Evolutionary conservation across 2,888 invertebrate species (phyloP).

Genomic region (Isoperla grammatica): DNA sequence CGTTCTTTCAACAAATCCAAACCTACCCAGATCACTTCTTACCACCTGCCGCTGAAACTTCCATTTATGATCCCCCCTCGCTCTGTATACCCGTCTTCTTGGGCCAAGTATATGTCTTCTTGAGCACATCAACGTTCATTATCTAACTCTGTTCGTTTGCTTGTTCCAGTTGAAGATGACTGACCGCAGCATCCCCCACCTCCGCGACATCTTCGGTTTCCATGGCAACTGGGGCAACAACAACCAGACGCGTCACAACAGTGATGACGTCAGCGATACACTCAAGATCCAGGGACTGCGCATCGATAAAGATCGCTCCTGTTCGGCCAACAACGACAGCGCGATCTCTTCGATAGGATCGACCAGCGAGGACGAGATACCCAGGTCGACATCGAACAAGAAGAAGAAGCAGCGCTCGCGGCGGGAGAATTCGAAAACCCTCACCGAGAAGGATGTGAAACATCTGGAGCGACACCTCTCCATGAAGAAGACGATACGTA

Average conservation of each 20-base stretch:
- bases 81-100: too few relatives aligned
- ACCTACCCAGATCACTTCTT: too few relatives aligned
- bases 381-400: conserved; percentile 33
- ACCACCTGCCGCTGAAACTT: too few relatives aligned
- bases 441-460: conserved; percentile 55
- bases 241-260: conserved; percentile 1
- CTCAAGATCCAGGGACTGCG: conserved; percentile 21
- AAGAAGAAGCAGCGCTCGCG: conserved; percentile 56
- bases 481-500: conserved; percentile 81
- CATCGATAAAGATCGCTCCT: too few relatives aligned
- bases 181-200: conserved; percentile 69
- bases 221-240: conserved; percentile 19
- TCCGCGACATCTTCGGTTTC: conserved; percentile 67
- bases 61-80: too few relatives aligned
- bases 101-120: too few relatives aligned
- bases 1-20: too few relatives aligned
- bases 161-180: too few relatives aligned
- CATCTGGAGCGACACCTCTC: conserved; percentile 75
- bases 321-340: conserved; percentile 37
- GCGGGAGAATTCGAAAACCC: conserved; percentile 63
- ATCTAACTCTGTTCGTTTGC: too few relatives aligned
- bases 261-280: conserved; percentile 8
- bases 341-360: conserved; percentile 43
- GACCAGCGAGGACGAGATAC: conserved; percentile 40
- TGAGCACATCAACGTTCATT: too few relatives aligned